Percentiles rank a stretch among this genome's conserved stretches.
Evolutionary conservation across 2,888 invertebrate species (phyloP).

Genomic region (Eremobia ochroleuca): DNA sequence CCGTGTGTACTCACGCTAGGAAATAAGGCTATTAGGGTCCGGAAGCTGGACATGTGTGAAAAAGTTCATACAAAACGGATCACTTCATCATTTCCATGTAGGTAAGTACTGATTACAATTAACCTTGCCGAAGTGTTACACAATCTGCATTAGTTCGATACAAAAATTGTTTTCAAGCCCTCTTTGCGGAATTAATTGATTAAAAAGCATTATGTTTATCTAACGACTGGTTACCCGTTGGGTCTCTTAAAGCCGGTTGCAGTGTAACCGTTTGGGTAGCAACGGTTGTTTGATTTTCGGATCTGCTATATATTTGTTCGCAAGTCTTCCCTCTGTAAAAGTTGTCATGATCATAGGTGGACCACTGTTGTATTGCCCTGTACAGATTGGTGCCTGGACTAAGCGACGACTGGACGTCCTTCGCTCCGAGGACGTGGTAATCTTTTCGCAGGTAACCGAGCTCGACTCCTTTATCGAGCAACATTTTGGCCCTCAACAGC

Average conservation of each 20-base stretch:
- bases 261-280: neutral
- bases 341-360: constrained; percentile 75
- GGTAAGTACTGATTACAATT: constrained; percentile 13
- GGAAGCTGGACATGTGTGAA: neutral
- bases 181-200: neutral
- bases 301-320: constrained; percentile 68
- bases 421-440: constrained; percentile 80
- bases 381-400: constrained; percentile 83
- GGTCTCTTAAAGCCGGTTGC: neutral
- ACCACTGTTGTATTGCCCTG: constrained; percentile 74
- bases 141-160: constrained; percentile 19
- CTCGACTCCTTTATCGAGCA: constrained; percentile 78
- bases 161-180: constrained; percentile 18
- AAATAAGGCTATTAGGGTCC: neutral
- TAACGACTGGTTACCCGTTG: neutral
- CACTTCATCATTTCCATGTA: neutral
- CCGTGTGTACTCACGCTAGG: neutral
- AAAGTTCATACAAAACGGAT: neutral
- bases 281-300: constrained; percentile 19
- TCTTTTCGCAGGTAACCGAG: constrained; percentile 76
- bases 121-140: constrained; percentile 13
- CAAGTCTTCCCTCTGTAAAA: constrained; percentile 75
- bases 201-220: neutral
- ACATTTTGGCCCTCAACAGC: constrained; percentile 72
- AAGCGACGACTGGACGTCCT: constrained; percentile 73